phyloP scores from a whole-genome alignment of 2,113 vertebrate species.

The Calidris pygmaea region DNA sequence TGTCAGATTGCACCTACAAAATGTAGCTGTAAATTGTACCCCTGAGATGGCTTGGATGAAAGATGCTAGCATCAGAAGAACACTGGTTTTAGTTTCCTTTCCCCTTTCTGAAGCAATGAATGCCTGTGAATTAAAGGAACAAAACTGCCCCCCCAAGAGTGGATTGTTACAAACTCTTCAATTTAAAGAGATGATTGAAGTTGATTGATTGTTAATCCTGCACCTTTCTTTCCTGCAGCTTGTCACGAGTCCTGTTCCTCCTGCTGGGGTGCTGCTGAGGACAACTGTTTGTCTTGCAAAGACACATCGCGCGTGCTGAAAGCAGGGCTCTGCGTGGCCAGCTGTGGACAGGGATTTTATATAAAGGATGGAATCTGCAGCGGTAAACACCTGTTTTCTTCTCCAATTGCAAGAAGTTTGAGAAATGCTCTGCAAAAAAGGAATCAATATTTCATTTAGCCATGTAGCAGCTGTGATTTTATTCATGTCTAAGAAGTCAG shows the following conservation, averaged over 20 bases:
- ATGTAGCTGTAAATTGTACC: neutral
- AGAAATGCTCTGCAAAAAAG: neutral
- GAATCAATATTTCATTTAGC: slow-evolving; percentile 9
- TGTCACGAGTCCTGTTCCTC: slow-evolving; percentile 85
- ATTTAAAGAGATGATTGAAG: neutral
- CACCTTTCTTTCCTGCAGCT: slow-evolving; percentile 64
- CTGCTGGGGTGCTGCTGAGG: slow-evolving; percentile 78
- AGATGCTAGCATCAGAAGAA: neutral
- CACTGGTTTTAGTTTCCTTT: neutral
- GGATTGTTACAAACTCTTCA: neutral
- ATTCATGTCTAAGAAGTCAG: neutral
- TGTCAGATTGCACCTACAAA: neutral
- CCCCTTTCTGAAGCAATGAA: neutral
- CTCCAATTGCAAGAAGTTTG: neutral
- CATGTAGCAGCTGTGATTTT: neutral
- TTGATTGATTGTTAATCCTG: neutral
- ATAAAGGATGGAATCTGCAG: slow-evolving; percentile 76
- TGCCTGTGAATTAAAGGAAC: neutral
- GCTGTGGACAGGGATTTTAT: slow-evolving; percentile 82
- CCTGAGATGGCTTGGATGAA: neutral
- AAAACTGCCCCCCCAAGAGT: rapidly evolving
- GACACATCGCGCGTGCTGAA: slow-evolving; percentile 73
- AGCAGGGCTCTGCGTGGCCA: slow-evolving; percentile 76
- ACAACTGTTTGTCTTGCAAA: slow-evolving; percentile 82
- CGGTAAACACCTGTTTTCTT: slow-evolving; percentile 70